Evolutionary conservation across 2,797 vertebrate species (phyloP).

Genomic region (Dromococcyx pavoninus): DNA sequence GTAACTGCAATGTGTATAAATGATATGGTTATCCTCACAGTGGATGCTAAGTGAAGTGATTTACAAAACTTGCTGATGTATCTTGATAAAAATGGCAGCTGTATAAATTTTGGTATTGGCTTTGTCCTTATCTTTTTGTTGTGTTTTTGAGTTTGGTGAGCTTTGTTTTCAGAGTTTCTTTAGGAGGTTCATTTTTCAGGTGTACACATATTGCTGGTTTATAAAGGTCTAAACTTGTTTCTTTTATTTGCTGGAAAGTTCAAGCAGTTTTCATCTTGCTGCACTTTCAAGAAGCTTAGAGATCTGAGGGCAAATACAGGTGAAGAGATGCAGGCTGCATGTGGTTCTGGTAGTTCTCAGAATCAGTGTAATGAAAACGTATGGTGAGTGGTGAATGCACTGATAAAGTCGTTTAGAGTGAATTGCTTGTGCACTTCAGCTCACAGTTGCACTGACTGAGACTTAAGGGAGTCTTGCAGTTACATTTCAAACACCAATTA

Average conservation of each 20-base stretch:
- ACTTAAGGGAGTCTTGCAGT: too few species aligned
- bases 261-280: background rate
- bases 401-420: background rate
- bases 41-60: background rate
- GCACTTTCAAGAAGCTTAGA: background rate
- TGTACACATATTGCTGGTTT: background rate
- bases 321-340: background rate
- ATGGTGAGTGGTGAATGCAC: background rate
- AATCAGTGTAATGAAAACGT: background rate
- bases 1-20: background rate
- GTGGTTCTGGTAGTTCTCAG: background rate
- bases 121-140: background rate
- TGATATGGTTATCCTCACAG: background rate
- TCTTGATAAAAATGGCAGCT: background rate
- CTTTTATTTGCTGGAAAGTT: background rate
- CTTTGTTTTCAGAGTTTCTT: background rate
- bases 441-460: constrained; percentile 19
- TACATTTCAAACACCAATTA: constrained; percentile 5
- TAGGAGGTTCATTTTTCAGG: background rate
- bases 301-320: background rate
- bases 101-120: background rate
- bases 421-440: background rate
- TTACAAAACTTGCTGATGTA: background rate
- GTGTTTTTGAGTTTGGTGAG: background rate
- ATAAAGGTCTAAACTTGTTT: background rate